Evolutionary conservation across 2,797 vertebrate species (phyloP).

Genomic region (Bovichtus diacanthus): DNA sequence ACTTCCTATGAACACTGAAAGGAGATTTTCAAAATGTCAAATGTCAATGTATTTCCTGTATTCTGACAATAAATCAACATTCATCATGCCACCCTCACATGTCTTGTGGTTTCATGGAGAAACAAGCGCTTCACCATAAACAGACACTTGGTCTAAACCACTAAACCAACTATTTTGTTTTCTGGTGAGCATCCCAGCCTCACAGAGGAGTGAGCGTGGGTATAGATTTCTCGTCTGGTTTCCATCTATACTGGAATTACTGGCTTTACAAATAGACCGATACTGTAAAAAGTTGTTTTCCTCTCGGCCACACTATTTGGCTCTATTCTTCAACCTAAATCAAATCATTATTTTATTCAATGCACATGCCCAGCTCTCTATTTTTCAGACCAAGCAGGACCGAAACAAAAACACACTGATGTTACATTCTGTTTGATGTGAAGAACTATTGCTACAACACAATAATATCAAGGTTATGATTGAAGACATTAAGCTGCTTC

Average conservation of each 20-base stretch:
- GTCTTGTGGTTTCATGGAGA: conserved; percentile 10
- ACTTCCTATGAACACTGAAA: background rate
- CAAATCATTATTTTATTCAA: conserved; percentile 39
- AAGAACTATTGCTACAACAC: conserved; percentile 32
- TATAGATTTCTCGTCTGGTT: conserved; percentile 30
- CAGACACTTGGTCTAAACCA: conserved; percentile 15
- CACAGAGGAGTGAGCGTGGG: conserved; percentile 4
- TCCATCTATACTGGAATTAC: conserved; percentile 62
- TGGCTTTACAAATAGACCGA: conserved; percentile 51
- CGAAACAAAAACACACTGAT: conserved; percentile 8
- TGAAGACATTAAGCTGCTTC: background rate
- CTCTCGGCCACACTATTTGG: conserved; percentile 21
- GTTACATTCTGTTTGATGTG: conserved; percentile 14
- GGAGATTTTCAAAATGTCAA: background rate
- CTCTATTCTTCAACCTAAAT: conserved; percentile 34
- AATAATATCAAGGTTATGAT: no score
- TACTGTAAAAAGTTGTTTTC: conserved; percentile 46
- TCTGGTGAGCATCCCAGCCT: conserved; percentile 10
- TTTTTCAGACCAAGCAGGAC: background rate
- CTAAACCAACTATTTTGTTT: conserved; percentile 23
- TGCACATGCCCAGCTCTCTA: conserved; percentile 25
- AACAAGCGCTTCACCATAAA: conserved; percentile 24
- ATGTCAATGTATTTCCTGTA: background rate
- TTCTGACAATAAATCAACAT: background rate
- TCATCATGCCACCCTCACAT: background rate